phyloP scores from a whole-genome alignment of 2,888 invertebrate species.

The Drosophila anomalata region DNA sequence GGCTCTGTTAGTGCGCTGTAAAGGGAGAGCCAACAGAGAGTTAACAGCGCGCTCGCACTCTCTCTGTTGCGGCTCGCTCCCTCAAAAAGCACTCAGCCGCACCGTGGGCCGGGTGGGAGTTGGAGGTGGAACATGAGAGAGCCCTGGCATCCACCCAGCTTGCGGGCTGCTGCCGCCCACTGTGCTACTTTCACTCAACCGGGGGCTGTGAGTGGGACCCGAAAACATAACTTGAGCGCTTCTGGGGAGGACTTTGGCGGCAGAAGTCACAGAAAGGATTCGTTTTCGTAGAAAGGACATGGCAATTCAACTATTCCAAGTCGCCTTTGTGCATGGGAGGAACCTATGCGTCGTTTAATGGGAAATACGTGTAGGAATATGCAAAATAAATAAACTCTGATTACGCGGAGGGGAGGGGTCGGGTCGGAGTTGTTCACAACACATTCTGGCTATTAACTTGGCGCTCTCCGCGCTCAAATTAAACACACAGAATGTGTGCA shows the following conservation, averaged over 20 bases:
- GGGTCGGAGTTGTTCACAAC: conserved; percentile 27
- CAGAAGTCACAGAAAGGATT: background rate
- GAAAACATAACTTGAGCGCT: background rate
- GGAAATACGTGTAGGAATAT: conserved; percentile 41
- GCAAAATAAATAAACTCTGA: conserved; percentile 36
- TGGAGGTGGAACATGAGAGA: no score
- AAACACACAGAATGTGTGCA: conserved; percentile 44
- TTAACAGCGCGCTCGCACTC: background rate
- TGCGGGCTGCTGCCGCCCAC: background rate
- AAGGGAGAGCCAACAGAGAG: background rate
- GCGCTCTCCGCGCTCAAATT: conserved; percentile 33
- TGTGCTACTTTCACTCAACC: conserved; percentile 13
- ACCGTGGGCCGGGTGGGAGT: background rate
- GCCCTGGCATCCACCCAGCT: no score
- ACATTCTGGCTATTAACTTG: conserved; percentile 50
- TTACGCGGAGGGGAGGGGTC: conserved; percentile 5
- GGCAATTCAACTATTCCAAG: background rate
- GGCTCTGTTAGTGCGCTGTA: background rate
- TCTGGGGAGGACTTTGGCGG: background rate
- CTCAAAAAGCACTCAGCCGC: background rate
- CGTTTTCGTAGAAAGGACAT: background rate
- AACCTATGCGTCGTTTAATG: conserved; percentile 23
- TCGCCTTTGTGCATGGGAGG: background rate
- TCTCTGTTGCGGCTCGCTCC: background rate
- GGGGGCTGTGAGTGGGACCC: background rate